Conservation (phyloP, 30 jellyfish, hydroid and myxozoan species). For the Aurelia sp. region DNA sequence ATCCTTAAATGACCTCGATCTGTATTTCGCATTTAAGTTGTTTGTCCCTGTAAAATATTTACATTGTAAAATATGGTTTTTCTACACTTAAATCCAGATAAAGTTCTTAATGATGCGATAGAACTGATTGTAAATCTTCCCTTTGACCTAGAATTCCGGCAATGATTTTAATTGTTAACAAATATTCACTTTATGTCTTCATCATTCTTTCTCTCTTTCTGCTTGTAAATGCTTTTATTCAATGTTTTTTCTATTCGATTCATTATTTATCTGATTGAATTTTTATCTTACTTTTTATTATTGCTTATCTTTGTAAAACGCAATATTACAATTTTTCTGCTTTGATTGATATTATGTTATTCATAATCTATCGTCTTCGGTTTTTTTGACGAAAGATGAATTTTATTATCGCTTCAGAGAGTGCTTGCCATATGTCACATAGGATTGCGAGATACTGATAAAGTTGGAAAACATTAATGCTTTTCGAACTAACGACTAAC, state of each 20-base stretch:
- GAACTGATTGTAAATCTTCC: constrained; percentile 8
- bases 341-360: neutral
- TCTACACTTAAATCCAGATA: constrained; percentile 49
- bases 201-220: constrained; percentile 10
- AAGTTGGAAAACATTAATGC: too few species aligned
- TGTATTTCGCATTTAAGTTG: neutral
- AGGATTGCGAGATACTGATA: too few species aligned
- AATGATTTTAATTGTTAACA: constrained; percentile 20
- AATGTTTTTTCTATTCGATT: neutral
- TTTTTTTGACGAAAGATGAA: neutral
- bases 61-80: constrained; percentile 16
- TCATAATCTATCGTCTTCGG: neutral
- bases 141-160: constrained; percentile 47
- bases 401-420: neutral
- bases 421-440: too few species aligned
- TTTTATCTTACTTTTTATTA: constrained; percentile 10
- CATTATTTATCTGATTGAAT: neutral
- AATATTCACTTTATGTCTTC: constrained; percentile 33
- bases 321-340: too few species aligned
- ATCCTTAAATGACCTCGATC: too few species aligned
- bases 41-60: constrained; percentile 42
- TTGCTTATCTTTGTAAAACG: neutral
- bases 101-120: constrained; percentile 24
- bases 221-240: neutral
- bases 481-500: too few species aligned